phyloP scores from a whole-genome alignment of 2,888 invertebrate species.

The Toxonevra muliebris region DNA sequence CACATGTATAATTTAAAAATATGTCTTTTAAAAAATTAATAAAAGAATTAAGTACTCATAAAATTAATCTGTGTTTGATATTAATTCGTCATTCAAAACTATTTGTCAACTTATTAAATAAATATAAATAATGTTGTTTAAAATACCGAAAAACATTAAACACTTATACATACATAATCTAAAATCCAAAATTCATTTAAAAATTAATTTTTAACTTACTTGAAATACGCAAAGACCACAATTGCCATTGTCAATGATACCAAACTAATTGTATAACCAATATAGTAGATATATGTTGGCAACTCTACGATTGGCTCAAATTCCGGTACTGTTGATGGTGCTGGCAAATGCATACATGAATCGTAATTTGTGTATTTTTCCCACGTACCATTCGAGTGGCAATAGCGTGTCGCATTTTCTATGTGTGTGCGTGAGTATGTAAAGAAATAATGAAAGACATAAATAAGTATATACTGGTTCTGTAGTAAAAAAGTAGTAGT shows the following conservation, averaged over 20 bases:
- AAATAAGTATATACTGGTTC: neutral
- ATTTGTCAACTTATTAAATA: too few relatives aligned
- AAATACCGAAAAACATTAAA: too few relatives aligned
- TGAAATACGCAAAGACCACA: slow-evolving; percentile 85
- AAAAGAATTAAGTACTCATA: too few relatives aligned
- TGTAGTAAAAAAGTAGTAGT: too few relatives aligned
- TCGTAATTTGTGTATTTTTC: slow-evolving; percentile 80
- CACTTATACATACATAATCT: neutral
- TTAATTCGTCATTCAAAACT: too few relatives aligned
- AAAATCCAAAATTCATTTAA: neutral
- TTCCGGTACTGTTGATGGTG: slow-evolving; percentile 68
- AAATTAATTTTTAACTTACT: slow-evolving; percentile 38
- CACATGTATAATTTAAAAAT: too few relatives aligned
- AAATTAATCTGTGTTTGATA: too few relatives aligned
- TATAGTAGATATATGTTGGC: slow-evolving; percentile 81
- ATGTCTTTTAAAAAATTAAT: too few relatives aligned
- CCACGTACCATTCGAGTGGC: slow-evolving; percentile 84
- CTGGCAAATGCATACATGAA: slow-evolving; percentile 69
- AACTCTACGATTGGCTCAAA: slow-evolving; percentile 72
- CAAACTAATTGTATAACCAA: slow-evolving; percentile 85
- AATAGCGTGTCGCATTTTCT: slow-evolving; percentile 88
- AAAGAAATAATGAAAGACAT: neutral
- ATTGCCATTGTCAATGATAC: slow-evolving; percentile 83
- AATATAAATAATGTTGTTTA: too few relatives aligned
- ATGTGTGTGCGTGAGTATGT: slow-evolving; percentile 40